Percentiles rank a stretch among this genome's conserved stretches.
phyloP scores from a whole-genome alignment of 2,797 vertebrate species.

The Amphiprion clarkii region DNA sequence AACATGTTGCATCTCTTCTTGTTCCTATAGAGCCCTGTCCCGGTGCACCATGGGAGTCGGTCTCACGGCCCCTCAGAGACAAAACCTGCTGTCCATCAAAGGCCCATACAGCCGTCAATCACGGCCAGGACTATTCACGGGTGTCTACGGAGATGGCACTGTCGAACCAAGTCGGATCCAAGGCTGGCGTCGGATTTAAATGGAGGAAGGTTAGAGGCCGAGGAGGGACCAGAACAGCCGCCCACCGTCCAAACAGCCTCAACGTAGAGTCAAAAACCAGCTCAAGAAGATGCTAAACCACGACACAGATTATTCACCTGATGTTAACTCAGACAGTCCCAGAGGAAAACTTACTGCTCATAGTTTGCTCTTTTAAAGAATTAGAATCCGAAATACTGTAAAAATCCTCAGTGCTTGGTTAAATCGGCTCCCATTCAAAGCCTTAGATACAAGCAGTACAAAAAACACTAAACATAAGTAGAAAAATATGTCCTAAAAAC shows the following conservation, averaged over 20 bases:
- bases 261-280: not conserved
- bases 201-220: conserved; percentile 40
- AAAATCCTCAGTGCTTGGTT: no score
- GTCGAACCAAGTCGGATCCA: not conserved
- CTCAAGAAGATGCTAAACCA: no score
- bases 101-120: conserved; percentile 82
- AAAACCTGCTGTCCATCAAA: conserved; percentile 81
- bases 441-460: no score
- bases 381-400: no score
- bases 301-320: no score
- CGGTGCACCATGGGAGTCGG: conserved; percentile 69
- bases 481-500: no score
- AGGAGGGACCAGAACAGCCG: not conserved
- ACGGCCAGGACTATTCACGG: conserved; percentile 23
- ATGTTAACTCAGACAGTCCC: no score
- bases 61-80: conserved; percentile 51
- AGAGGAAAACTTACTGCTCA: no score
- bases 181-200: not conserved
- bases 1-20: conserved; percentile 49
- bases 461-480: no score
- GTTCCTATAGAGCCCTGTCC: conserved; percentile 64
- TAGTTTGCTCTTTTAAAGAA: no score
- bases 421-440: no score
- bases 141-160: conserved; percentile 39
- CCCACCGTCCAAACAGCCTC: no score